These are phyloP conservation scores for Drosophila yooni DNA, from an alignment of 2,888 invertebrate genomes.

Conservation along the genomic window DNA sequence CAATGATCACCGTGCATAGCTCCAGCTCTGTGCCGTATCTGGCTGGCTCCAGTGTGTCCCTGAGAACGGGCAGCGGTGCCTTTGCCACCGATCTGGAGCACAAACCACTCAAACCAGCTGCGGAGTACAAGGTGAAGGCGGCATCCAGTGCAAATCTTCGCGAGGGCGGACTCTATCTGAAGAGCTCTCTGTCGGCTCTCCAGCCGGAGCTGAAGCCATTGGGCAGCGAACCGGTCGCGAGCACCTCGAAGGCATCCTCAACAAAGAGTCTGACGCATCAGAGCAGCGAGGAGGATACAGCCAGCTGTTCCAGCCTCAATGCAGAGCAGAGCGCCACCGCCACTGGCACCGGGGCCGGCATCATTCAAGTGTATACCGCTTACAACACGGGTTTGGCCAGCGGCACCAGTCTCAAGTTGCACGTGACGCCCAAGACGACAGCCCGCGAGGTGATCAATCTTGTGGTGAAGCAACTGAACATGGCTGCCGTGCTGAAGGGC, in stretches of 20 bases:
- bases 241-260: conserved; percentile 73
- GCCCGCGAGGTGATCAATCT: conserved; percentile 97
- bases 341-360: conserved; percentile 81
- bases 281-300: conserved; percentile 80
- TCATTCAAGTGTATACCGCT: conserved; percentile 95
- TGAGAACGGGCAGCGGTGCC: conserved; percentile 59
- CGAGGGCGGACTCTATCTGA: conserved; percentile 85
- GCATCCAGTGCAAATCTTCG: conserved; percentile 83
- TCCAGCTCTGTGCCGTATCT: conserved; percentile 88
- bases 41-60: conserved; percentile 82
- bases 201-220: conserved; percentile 86
- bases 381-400: conserved; percentile 97
- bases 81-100: conserved; percentile 69
- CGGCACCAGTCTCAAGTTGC: conserved; percentile 96
- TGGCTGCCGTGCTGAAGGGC: conserved; percentile 94
- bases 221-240: conserved; percentile 59
- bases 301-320: conserved; percentile 75
- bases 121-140: conserved; percentile 57
- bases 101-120: conserved; percentile 62
- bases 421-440: conserved; percentile 96
- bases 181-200: conserved; percentile 86
- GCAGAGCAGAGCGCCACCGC: conserved; percentile 53
- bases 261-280: conserved; percentile 76
- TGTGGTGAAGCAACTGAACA: conserved; percentile 97
- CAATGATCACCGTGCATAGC: conserved; percentile 74